phyloP scores from a whole-genome alignment of 2,888 invertebrate species.

The Ferrisia virgata region DNA sequence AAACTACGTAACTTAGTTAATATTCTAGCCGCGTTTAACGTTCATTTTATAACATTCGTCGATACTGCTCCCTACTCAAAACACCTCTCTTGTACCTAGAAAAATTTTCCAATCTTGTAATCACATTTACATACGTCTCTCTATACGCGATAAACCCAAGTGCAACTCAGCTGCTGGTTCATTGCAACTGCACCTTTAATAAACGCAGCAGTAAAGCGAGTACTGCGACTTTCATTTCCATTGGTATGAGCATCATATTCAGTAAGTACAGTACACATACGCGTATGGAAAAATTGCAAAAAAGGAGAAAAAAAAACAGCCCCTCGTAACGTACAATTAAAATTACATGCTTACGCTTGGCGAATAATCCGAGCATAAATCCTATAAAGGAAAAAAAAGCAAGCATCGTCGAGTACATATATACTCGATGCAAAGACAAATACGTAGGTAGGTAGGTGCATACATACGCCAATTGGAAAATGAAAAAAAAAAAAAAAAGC shows the following conservation, averaged over 20 bases:
- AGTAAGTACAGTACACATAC: not conserved
- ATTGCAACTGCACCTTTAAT: not conserved
- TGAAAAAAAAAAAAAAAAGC: not conserved
- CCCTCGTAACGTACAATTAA: not conserved
- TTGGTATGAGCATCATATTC: not conserved
- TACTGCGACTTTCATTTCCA: not conserved
- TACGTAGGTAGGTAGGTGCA: no score
- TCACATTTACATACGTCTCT: not conserved
- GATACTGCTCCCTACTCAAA: no score
- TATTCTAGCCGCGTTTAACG: no score
- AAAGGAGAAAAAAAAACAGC: not conserved
- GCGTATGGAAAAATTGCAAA: not conserved
- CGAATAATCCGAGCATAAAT: conserved; percentile 11
- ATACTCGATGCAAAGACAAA: not conserved
- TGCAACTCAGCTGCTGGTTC: not conserved
- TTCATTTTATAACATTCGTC: no score
- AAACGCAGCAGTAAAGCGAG: not conserved
- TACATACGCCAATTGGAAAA: conserved; percentile 2
- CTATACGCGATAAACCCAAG: no score
- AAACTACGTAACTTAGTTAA: no score
- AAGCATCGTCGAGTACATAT: not conserved
- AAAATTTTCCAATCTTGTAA: not conserved
- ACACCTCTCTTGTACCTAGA: no score
- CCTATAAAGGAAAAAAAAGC: not conserved
- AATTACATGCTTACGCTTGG: not conserved